Evolutionary conservation across 2,888 invertebrate species (phyloP).

Genomic region (Lacanobia oleracea): DNA sequence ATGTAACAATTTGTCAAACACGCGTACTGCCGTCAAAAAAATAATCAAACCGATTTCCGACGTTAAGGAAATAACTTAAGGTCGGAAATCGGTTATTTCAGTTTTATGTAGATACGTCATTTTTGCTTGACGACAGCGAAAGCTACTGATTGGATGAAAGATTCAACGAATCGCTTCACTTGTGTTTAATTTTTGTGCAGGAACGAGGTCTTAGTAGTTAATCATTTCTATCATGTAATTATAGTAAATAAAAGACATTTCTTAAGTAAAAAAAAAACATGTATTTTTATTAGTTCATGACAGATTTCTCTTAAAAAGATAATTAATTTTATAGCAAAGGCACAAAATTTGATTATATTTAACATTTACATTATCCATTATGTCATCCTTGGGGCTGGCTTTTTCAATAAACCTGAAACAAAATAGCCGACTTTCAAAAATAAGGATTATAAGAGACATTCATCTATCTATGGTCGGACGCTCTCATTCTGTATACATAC

Average conservation of each 20-base stretch:
- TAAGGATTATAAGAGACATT: too few relatives aligned
- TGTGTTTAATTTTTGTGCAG: too few relatives aligned
- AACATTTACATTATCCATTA: not conserved
- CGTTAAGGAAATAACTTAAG: too few relatives aligned
- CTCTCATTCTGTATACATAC: too few relatives aligned
- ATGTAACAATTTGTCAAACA: not conserved
- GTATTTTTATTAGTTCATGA: not conserved
- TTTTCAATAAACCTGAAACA: slow-evolving; percentile 72
- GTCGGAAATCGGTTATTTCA: too few relatives aligned
- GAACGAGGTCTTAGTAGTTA: not conserved
- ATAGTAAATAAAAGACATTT: slow-evolving; percentile 29
- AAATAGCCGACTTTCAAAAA: not conserved
- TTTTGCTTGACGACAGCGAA: too few relatives aligned
- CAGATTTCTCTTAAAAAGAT: not conserved
- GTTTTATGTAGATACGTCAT: too few relatives aligned
- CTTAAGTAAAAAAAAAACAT: not conserved
- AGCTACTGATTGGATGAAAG: not conserved
- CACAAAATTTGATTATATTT: slow-evolving; percentile 1
- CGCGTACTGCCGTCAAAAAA: not conserved
- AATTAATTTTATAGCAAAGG: not conserved
- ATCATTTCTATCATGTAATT: slow-evolving; percentile 1
- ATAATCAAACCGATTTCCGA: too few relatives aligned
- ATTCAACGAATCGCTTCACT: too few relatives aligned
- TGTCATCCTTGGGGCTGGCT: slow-evolving; percentile 57
- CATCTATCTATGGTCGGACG: too few relatives aligned